phyloP scores from a whole-genome alignment of 2,888 invertebrate species.

The Punctoribates punctum region DNA sequence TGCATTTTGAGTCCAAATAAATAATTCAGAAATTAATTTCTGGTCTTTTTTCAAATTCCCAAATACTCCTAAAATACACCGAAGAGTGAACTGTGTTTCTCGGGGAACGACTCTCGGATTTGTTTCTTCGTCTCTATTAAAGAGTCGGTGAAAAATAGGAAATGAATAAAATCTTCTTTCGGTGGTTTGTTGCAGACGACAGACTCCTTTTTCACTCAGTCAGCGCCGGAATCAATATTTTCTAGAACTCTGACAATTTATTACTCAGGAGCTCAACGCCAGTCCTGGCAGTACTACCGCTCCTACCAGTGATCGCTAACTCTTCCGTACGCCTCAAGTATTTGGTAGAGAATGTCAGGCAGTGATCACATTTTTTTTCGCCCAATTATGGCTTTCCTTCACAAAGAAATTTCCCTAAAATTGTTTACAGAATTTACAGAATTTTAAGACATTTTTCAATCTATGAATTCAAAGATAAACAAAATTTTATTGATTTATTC shows the following conservation, averaged over 20 bases:
- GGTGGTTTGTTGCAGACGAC: neutral
- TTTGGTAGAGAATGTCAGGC: neutral
- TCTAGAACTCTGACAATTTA: slow-evolving; percentile 25
- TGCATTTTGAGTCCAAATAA: slow-evolving; percentile 6
- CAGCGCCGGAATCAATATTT: slow-evolving; percentile 11
- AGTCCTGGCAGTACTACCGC: neutral
- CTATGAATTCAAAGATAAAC: too few species aligned
- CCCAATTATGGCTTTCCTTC: neutral
- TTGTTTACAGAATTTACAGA: neutral
- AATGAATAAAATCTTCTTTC: neutral
- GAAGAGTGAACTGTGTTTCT: too few species aligned
- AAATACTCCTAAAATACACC: neutral
- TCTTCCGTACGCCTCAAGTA: slow-evolving; percentile 27
- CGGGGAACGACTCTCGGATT: too few species aligned
- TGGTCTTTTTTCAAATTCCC: neutral
- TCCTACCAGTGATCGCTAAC: neutral
- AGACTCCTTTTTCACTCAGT: too few species aligned
- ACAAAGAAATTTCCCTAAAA: neutral
- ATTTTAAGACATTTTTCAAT: too few species aligned
- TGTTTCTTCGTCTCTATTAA: too few species aligned
- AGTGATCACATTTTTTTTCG: neutral
- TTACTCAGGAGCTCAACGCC: neutral
- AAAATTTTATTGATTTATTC: too few species aligned
- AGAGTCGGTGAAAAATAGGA: neutral
- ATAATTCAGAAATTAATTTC: slow-evolving; percentile 1